phyloP scores from a whole-genome alignment of 2,888 invertebrate genomes.

The Xanthia icteritia region DNA sequence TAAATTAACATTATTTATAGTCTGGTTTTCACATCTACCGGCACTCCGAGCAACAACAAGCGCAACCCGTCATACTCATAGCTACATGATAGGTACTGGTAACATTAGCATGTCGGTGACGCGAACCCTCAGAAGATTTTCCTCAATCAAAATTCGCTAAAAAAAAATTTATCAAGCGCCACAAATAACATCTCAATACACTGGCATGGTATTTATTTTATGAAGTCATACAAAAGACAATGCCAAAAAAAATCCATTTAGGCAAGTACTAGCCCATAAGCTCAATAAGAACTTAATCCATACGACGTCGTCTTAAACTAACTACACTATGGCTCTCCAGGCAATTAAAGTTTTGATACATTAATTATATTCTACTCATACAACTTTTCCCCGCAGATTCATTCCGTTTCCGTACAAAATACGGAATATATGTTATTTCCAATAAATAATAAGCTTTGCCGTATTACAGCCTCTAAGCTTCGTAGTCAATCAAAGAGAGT shows the following conservation, averaged over 20 bases:
- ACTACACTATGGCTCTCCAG: constrained; percentile 17
- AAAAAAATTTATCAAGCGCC: not conserved
- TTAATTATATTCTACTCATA: constrained; percentile 7
- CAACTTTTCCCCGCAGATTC: not conserved
- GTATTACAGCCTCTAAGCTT: constrained; percentile 35
- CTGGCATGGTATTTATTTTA: not conserved
- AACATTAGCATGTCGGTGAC: too few species aligned
- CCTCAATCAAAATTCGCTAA: too few species aligned
- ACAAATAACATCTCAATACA: not conserved
- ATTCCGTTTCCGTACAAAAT: constrained; percentile 12
- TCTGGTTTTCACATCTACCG: too few species aligned
- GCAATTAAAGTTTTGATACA: constrained; percentile 38
- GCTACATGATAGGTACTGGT: too few species aligned
- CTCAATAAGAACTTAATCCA: constrained; percentile 30
- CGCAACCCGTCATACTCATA: too few species aligned
- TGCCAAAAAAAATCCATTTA: not conserved
- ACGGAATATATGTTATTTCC: not conserved
- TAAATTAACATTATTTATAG: too few species aligned
- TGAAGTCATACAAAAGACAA: not conserved
- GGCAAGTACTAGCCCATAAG: constrained; percentile 11
- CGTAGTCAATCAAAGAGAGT: constrained; percentile 41
- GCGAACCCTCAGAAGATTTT: too few species aligned
- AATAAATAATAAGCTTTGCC: constrained; percentile 40
- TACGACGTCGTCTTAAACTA: constrained; percentile 19
- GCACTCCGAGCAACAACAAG: too few species aligned